phyloP scores from a whole-genome alignment of 2,113 vertebrate genomes.

The Gymnocephalus cernua region DNA sequence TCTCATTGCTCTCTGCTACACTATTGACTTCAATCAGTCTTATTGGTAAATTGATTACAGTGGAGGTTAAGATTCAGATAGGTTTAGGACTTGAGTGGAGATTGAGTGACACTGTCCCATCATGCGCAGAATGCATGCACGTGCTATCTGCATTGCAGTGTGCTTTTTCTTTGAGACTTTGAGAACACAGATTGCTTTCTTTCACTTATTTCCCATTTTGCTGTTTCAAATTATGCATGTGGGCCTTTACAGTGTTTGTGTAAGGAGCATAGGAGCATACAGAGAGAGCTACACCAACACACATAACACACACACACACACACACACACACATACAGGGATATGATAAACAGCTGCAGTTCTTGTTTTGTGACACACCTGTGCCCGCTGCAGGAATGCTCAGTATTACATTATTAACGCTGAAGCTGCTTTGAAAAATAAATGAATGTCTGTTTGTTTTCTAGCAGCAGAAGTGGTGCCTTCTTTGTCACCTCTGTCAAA shows the following conservation, averaged over 20 bases:
- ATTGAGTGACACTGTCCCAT: not conserved
- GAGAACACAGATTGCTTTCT: not conserved
- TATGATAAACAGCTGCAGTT: not conserved
- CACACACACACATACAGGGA: not conserved
- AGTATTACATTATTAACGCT: not conserved
- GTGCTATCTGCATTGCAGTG: not conserved
- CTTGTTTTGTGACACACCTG: not conserved
- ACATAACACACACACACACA: conserved; percentile 12
- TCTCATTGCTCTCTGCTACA: not conserved
- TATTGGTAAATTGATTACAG: conserved; percentile 53
- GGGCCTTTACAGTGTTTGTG: conserved; percentile 1
- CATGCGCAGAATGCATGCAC: not conserved
- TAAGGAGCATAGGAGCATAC: conserved; percentile 7
- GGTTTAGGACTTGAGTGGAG: conserved; percentile 25
- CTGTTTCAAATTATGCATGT: conserved; percentile 8
- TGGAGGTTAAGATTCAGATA: conserved; percentile 13
- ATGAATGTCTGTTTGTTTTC: conserved; percentile 30
- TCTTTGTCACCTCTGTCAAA: conserved; percentile 14
- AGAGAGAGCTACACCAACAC: not conserved
- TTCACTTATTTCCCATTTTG: not conserved
- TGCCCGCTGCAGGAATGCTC: not conserved
- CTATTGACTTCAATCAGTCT: conserved; percentile 42
- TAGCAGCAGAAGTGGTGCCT: not conserved
- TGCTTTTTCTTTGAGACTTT: not conserved
- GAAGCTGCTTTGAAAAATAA: conserved; percentile 11